Percentiles rank a stretch among this genome's conserved stretches.
Conservation (phyloP, 2,888 invertebrate species). For the Stenchaetothrips biformis region DNA sequence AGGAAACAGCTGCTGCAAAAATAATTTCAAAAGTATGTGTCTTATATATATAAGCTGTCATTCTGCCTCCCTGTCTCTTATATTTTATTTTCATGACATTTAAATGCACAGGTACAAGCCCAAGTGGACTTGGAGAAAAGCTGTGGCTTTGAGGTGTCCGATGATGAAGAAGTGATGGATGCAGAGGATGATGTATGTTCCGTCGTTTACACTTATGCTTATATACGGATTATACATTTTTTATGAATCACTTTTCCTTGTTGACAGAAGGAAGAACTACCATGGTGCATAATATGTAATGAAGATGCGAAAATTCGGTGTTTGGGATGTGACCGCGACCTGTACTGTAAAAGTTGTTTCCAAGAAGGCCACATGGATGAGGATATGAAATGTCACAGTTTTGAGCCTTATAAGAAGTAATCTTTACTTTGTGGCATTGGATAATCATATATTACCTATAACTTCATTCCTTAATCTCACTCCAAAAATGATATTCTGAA, state of each 20-base stretch:
- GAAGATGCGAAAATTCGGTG: constrained; percentile 1
- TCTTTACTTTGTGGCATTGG: too few relatives aligned
- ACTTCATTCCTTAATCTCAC: neutral
- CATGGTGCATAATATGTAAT: constrained; percentile 1
- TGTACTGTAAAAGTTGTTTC: constrained; percentile 7
- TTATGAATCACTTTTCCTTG: too few relatives aligned
- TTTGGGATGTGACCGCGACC: constrained; percentile 1
- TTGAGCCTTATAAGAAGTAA: neutral
- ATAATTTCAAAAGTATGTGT: neutral
- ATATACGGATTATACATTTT: too few relatives aligned
- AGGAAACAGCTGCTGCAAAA: neutral
- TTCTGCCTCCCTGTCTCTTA: neutral
- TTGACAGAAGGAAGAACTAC: neutral
- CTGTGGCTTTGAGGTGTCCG: neutral
- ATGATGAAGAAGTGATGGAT: neutral
- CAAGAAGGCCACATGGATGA: neutral
- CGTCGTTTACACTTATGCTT: neutral
- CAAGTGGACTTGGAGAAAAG: neutral
- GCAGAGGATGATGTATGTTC: neutral
- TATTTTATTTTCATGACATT: neutral
- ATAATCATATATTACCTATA: neutral
- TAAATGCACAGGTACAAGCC: neutral
- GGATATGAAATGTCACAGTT: neutral
- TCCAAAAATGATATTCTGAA: neutral
- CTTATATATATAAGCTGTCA: neutral